These are phyloP conservation scores for Hirtodrosophila trivittata DNA, from an alignment of 2,888 invertebrate species.

Conservation along the genomic window DNA sequence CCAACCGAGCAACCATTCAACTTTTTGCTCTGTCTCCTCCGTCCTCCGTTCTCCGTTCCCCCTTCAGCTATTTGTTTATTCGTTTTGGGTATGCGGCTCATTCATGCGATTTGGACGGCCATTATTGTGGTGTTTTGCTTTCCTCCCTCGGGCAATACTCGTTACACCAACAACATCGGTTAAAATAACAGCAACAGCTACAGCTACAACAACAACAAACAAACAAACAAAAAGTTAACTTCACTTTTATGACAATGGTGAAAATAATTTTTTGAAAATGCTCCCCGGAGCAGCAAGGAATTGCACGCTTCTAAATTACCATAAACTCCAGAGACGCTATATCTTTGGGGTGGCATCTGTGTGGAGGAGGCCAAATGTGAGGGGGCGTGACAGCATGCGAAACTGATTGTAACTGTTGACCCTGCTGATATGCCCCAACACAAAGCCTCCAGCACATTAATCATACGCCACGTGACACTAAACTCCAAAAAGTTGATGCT, in stretches of 20 bases:
- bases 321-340: slow-evolving; percentile 27
- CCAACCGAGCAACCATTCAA: slow-evolving; percentile 10
- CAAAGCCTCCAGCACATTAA: slow-evolving; percentile 9
- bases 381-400: not conserved
- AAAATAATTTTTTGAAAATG: slow-evolving; percentile 66
- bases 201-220: slow-evolving; percentile 12
- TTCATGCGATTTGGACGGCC: slow-evolving; percentile 60
- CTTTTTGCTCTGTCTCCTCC: slow-evolving; percentile 2
- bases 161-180: slow-evolving; percentile 16
- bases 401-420: slow-evolving; percentile 7
- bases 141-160: slow-evolving; percentile 12
- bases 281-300: slow-evolving; percentile 42
- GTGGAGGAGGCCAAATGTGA: not conserved
- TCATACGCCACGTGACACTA: slow-evolving; percentile 28
- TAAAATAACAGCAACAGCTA: slow-evolving; percentile 23
- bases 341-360: not conserved
- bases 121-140: slow-evolving; percentile 28
- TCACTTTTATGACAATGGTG: slow-evolving; percentile 68
- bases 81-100: slow-evolving; percentile 42
- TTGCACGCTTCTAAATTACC: slow-evolving; percentile 46
- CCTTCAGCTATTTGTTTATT: slow-evolving; percentile 6
- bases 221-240: slow-evolving; percentile 44
- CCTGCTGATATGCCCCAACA: slow-evolving; percentile 3
- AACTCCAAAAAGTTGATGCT: slow-evolving; percentile 1
- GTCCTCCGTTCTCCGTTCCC: slow-evolving; percentile 11